phyloP scores from a whole-genome alignment of 2,113 vertebrate genomes.

The Labrus mixtus region DNA sequence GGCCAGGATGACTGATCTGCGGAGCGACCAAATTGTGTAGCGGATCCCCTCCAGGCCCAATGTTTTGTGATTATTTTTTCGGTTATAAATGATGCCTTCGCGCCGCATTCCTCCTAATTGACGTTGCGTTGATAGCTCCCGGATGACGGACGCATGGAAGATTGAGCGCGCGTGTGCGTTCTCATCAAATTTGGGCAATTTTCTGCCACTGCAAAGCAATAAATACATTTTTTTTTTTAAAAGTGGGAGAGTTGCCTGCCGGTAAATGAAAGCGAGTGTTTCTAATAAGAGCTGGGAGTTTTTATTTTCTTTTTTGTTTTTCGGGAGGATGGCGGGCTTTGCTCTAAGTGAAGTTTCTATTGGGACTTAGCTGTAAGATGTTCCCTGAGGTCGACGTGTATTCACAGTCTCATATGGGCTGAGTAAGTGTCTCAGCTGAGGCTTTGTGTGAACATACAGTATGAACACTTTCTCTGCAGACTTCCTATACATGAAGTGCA shows the following conservation, averaged over 20 bases:
- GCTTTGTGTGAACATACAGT: slow-evolving; percentile 3
- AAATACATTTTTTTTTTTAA: slow-evolving; percentile 58
- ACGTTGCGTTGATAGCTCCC: slow-evolving; percentile 79
- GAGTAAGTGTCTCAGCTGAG: slow-evolving; percentile 1
- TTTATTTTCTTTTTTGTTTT: too few relatives aligned
- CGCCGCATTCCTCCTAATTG: slow-evolving; percentile 83
- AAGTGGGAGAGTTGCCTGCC: slow-evolving; percentile 33
- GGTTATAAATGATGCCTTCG: slow-evolving; percentile 84
- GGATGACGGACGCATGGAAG: slow-evolving; percentile 78
- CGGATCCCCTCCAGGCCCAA: slow-evolving; percentile 75
- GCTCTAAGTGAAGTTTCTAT: slow-evolving; percentile 39
- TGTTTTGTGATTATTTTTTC: slow-evolving; percentile 78
- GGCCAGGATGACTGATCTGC: slow-evolving; percentile 80
- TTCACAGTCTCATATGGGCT: slow-evolving; percentile 18
- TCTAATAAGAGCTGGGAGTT: slow-evolving; percentile 20
- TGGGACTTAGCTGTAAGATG: slow-evolving; percentile 7
- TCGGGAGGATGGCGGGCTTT: neutral
- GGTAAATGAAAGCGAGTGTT: slow-evolving; percentile 46
- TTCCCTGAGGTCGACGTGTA: slow-evolving; percentile 14
- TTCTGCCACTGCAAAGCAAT: slow-evolving; percentile 73
- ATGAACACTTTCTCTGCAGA: neutral
- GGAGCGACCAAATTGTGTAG: slow-evolving; percentile 74
- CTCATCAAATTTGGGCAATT: slow-evolving; percentile 84
- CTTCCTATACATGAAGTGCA: slow-evolving; percentile 10
- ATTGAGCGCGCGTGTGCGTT: slow-evolving; percentile 72